Evolutionary conservation across 2,113 vertebrate species (phyloP), one percentile per base, ranked within the genome.

Genomic region (Oxygymnocypris stewartii): DNA sequence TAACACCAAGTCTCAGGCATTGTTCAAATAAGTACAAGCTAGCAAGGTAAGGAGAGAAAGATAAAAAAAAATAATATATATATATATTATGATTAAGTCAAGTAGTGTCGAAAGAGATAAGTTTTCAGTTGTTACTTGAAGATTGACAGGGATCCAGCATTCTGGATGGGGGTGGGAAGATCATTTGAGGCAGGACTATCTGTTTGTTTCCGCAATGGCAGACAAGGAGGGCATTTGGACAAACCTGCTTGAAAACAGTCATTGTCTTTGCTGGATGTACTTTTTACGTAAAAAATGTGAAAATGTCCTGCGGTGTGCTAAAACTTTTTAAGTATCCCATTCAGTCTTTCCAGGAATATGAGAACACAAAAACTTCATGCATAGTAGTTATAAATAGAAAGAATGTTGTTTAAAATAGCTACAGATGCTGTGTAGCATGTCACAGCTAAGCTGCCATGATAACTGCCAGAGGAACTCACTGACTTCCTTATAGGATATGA

Each of bases 341-440:
- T 1, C 35, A 25, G 20, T 80, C 35, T 80, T 40, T 80, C 35
- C 23, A 80, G 16, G 35, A 80, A 80, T 12, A 61, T 12, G 20
- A 61, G 31, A 37, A 25, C 20, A 25, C 9, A 49, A 37, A 28
- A 77, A 20, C 47, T 78, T 49, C 8, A 31, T 54, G 76, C 76
- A 54, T 10, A 54, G 76, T 18, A 35, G 25, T 54, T 47, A 78
- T 28, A 54, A 54, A 78, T 51, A 54, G 13, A 78, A 78, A 76
- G 40, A 76, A 76, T 76, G 42, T 0, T 49, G n/a, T 47, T 49
- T 9, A 76, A 75, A 76, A 76, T 75, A 47, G 73, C 42, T 75
- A 25, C 25, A 47, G 11, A 2, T 25, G 23, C 11, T 42, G 9
- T 76, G 10, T 25, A 76, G 42, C 11, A 76, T 76, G n/a, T 76